phyloP scores from a whole-genome alignment of 2,797 vertebrate species.

The Labroides dimidiatus region DNA sequence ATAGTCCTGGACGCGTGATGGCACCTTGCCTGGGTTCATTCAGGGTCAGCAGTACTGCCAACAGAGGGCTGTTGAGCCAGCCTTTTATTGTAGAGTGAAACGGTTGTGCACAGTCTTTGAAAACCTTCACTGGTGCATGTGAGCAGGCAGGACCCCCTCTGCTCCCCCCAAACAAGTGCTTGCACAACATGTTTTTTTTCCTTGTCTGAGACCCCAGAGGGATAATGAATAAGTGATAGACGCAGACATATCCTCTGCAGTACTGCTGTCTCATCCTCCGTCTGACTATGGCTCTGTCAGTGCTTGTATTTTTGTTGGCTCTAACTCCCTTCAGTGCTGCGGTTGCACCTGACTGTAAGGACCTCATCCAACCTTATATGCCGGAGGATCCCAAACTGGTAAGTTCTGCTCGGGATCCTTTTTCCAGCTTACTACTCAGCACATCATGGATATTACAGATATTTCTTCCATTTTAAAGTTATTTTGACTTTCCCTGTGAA shows the following conservation, averaged over 20 bases:
- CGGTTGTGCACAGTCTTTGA: constrained; percentile 33
- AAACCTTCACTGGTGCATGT: constrained; percentile 27
- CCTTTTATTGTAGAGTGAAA: constrained; percentile 52
- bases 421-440: background rate
- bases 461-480: background rate
- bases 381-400: constrained; percentile 72
- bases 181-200: constrained; percentile 36
- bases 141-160: constrained; percentile 23
- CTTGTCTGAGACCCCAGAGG: constrained; percentile 20
- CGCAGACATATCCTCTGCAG: constrained; percentile 29
- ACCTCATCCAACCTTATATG: constrained; percentile 70
- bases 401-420: constrained; percentile 11
- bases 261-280: constrained; percentile 22
- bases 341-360: constrained; percentile 71
- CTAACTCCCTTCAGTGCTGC: constrained; percentile 58
- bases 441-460: background rate
- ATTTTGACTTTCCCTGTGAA: constrained; percentile 32
- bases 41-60: constrained; percentile 10
- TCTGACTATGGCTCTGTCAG: constrained; percentile 62
- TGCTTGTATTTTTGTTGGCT: constrained; percentile 49
- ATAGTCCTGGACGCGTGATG: constrained; percentile 34
- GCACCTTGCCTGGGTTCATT: constrained; percentile 56
- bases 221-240: constrained; percentile 54
- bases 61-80: constrained; percentile 40
- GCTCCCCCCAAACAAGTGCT: constrained; percentile 24